phyloP scores from a whole-genome alignment of 2,797 vertebrate genomes.

The Amniataba percoides region DNA sequence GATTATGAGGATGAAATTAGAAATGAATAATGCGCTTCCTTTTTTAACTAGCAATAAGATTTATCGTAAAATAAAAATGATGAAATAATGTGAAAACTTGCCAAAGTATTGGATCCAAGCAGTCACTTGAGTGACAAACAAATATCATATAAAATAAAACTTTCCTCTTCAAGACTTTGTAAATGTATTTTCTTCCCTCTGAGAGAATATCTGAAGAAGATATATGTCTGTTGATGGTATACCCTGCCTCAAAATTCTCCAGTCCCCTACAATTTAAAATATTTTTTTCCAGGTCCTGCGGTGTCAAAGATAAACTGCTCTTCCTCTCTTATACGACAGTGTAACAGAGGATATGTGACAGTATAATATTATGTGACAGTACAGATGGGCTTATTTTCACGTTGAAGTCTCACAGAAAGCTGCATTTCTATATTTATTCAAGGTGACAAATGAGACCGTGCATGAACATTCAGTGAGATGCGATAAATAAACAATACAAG shows the following conservation, averaged over 20 bases:
- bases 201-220: background rate
- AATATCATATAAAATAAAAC: background rate
- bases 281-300: background rate
- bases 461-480: slow-evolving; percentile 39
- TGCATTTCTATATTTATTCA: slow-evolving; percentile 42
- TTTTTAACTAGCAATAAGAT: background rate
- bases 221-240: background rate
- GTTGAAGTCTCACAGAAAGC: slow-evolving; percentile 1
- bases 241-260: background rate
- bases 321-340: slow-evolving; percentile 1
- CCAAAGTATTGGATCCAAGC: background rate
- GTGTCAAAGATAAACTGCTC: slow-evolving; percentile 24
- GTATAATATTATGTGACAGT: slow-evolving; percentile 3
- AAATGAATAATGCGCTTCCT: background rate
- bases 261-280: background rate
- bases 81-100: background rate
- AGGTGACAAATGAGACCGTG: slow-evolving; percentile 33
- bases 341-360: slow-evolving; percentile 13
- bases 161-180: background rate
- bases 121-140: background rate
- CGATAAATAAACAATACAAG: slow-evolving; percentile 49
- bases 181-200: background rate
- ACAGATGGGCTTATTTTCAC: slow-evolving; percentile 4
- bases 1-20: background rate
- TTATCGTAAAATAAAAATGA: background rate